Evolutionary conservation across 2,797 vertebrate genomes (phyloP), one percentile per base, ranked within the genome.

Genomic region (Microctenopoma steveboyesi): DNA sequence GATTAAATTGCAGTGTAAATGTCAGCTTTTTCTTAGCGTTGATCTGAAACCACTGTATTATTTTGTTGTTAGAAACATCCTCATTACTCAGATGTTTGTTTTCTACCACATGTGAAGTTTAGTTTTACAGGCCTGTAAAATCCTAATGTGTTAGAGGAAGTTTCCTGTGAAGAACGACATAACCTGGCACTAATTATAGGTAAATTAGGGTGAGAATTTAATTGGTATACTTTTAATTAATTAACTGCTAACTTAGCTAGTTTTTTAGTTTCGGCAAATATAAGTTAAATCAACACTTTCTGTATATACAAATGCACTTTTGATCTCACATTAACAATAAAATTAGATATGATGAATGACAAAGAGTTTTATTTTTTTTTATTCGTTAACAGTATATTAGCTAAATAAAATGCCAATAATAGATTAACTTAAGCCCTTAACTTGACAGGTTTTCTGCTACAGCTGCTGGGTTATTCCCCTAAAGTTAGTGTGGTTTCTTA

Each of bases 51-150:
- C 3, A 12, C 3, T 22, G 5, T 52, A 16, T 16, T 37, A 7
- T 7, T 4, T 53, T 12, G 2, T 40, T 6, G n/a, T 43, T 48
- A 47, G 16, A 72, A 53, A 51, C 7, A 3, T 43, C 15, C 1
- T 33, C 8, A 3, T 43, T 58, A 58, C 16, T 60, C 18, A 18
- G 28, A 64, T 15, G 7, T 35, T 35, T 35, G 33, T 59, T 62
- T 10, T 50, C 7, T 52, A 12, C 50, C 10, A 6, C 15, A 14
- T 22, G 0, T 15, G 5, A 50, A 33, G 1, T 16, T 15, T 15
- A 18, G n/a, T 48, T 88, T 85, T 76, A 85, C 52, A 69, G 25
- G 63, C 79, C 78, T 33, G 69, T 85, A 81, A 78, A 81, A 62
- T 58, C 52, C 42, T 53, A 51, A 65, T 81, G 70, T 68, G 51